These are phyloP conservation scores for Cephalopholis sonnerati DNA, from an alignment of 2,113 vertebrate genomes.

Conservation along the genomic window DNA sequence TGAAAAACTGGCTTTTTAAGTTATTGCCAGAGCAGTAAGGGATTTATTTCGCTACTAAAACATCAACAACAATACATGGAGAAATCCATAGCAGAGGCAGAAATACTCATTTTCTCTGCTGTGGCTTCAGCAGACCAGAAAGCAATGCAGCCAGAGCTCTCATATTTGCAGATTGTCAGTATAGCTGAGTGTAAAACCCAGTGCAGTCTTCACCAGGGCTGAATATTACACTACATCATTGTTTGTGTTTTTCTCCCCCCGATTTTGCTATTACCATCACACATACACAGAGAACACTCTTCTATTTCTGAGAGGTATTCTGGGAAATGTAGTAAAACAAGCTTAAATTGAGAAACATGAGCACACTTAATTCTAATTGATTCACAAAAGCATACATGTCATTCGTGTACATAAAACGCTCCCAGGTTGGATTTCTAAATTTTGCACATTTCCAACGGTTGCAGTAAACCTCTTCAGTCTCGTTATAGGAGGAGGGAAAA, in stretches of 20 bases:
- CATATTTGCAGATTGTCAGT: not conserved
- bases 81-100: not conserved
- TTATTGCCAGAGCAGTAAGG: not conserved
- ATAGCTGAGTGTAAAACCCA: not conserved
- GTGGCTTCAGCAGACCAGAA: conserved; percentile 8
- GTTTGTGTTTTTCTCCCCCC: not conserved
- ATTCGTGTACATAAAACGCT: not conserved
- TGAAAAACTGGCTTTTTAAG: conserved; percentile 7
- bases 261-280: not conserved
- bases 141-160: not conserved
- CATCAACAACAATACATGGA: not conserved
- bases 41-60: not conserved
- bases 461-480: not conserved
- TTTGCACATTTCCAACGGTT: not conserved
- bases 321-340: conserved; percentile 5
- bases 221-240: not conserved
- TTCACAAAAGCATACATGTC: not conserved
- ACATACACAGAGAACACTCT: not conserved
- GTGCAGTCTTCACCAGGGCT: not conserved
- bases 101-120: not conserved
- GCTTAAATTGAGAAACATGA: not conserved
- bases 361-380: not conserved
- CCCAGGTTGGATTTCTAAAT: not conserved
- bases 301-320: not conserved
- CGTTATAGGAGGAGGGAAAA: not conserved